phyloP scores from a whole-genome alignment of 2,797 vertebrate genomes.

The Masticophis lateralis region DNA sequence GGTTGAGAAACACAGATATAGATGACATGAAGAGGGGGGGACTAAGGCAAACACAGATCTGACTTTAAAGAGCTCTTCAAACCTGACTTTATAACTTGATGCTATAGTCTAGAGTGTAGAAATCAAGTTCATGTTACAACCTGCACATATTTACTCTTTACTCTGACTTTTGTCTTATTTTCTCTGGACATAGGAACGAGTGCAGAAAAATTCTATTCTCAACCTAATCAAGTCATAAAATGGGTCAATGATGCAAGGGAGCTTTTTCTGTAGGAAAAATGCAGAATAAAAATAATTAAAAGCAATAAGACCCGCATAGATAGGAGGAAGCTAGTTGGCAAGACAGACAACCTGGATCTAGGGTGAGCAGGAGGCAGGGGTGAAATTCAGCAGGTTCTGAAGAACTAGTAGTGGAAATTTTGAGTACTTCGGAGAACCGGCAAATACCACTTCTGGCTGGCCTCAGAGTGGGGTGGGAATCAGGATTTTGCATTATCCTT shows the following conservation, averaged over 20 bases:
- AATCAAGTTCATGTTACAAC: background rate
- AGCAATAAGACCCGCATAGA: background rate
- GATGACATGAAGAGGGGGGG: background rate
- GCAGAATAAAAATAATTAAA: background rate
- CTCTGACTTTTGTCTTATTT: background rate
- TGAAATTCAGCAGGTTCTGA: too few species aligned
- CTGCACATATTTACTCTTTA: background rate
- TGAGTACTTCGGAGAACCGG: too few species aligned
- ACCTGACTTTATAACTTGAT: rapidly evolving
- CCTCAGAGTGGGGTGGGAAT: too few species aligned
- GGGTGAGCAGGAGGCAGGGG: background rate
- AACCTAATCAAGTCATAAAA: background rate
- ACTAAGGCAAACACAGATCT: background rate
- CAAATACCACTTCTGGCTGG: too few species aligned
- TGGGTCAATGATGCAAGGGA: too few species aligned
- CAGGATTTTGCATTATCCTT: too few species aligned
- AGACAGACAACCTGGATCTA: background rate
- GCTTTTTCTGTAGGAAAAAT: background rate
- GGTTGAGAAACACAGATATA: background rate
- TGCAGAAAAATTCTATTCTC: background rate
- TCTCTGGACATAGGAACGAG: background rate
- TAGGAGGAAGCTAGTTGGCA: background rate
- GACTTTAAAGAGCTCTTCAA: background rate
- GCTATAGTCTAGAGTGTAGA: background rate
- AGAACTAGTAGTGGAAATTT: too few species aligned